phyloP scores from a whole-genome alignment of 2,888 invertebrate genomes.

The Unio pictorum region DNA sequence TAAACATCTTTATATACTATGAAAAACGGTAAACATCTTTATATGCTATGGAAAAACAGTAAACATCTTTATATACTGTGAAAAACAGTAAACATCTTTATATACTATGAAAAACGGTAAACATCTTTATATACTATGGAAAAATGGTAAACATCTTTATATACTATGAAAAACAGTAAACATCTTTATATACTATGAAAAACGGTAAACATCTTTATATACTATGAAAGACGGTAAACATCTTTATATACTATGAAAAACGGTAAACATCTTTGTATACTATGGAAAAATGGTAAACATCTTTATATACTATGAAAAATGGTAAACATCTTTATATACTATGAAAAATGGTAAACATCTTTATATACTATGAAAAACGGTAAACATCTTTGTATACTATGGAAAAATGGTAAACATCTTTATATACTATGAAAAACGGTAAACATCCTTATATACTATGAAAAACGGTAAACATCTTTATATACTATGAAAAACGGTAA shows the following conservation, averaged over 20 bases:
- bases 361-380: slow-evolving; percentile 56
- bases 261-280: slow-evolving; percentile 38
- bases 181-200: slow-evolving; percentile 55
- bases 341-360: no score
- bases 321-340: slow-evolving; percentile 35
- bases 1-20: no score
- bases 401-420: slow-evolving; percentile 49
- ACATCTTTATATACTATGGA: slow-evolving; percentile 54
- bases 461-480: slow-evolving; percentile 46
- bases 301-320: slow-evolving; percentile 53
- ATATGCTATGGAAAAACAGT: no score
- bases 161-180: no score
- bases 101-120: no score
- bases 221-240: no score
- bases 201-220: slow-evolving; percentile 40
- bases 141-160: slow-evolving; percentile 46
- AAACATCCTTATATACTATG: no score
- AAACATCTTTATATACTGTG: no score
- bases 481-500: no score
- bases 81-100: slow-evolving; percentile 46
- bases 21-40: slow-evolving; percentile 48
- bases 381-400: slow-evolving; percentile 46
- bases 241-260: slow-evolving; percentile 53
- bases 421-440: background rate
- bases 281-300: no score